Evolutionary conservation across 2,113 vertebrate genomes (phyloP).

Genomic region (Zosterops pallidus): DNA sequence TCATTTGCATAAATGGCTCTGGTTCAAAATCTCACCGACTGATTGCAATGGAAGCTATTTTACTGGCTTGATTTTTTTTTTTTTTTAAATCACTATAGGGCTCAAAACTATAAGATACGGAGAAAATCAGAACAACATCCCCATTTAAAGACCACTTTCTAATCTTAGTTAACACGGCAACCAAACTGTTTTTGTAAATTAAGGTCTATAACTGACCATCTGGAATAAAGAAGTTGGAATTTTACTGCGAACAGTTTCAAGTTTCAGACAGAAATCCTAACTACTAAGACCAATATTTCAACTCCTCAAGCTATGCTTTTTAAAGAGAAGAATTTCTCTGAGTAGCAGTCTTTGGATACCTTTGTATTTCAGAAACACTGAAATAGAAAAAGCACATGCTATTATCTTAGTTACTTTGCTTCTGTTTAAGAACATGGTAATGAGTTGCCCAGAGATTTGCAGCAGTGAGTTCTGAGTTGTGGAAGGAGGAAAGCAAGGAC

Average conservation of each 20-base stretch:
- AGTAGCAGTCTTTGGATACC: neutral
- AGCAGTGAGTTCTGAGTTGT: neutral
- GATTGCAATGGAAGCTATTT: constrained; percentile 18
- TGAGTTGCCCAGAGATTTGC: neutral
- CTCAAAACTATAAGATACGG: neutral
- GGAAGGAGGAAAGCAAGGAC: neutral
- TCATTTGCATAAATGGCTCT: constrained; percentile 51
- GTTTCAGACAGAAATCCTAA: neutral
- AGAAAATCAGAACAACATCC: neutral
- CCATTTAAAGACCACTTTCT: neutral
- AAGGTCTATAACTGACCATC: neutral
- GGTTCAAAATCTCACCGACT: constrained; percentile 43
- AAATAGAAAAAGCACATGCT: neutral
- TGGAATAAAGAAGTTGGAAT: neutral
- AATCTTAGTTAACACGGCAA: neutral
- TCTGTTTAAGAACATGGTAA: neutral
- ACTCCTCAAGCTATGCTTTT: neutral
- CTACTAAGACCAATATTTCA: neutral
- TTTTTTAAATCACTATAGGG: neutral
- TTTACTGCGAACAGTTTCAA: neutral
- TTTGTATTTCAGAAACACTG: neutral
- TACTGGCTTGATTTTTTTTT: neutral
- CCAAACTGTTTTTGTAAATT: neutral
- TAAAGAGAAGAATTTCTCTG: neutral
- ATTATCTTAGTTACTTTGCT: neutral